Conservation (phyloP, 2,888 invertebrate genomes). For the Iphiclides podalirius region DNA sequence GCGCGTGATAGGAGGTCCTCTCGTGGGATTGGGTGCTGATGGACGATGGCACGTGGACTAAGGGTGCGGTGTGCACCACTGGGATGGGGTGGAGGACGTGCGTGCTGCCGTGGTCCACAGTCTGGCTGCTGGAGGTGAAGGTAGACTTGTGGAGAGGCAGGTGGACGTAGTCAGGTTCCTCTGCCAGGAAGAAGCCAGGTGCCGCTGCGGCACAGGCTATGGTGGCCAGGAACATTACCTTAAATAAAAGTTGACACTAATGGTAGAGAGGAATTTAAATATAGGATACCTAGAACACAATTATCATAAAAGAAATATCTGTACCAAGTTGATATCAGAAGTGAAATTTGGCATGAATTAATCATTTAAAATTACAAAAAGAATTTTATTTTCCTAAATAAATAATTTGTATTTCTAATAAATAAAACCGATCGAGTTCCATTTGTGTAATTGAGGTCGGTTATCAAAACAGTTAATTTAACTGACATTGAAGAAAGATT, state of each 20-base stretch:
- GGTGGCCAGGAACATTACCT: conserved; percentile 47
- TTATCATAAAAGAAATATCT: too few relatives aligned
- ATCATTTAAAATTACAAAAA: not conserved
- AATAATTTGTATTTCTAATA: not conserved
- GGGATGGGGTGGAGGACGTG: conserved; percentile 40
- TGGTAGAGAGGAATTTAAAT: too few relatives aligned
- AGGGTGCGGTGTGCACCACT: conserved; percentile 33
- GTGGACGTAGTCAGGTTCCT: conserved; percentile 39
- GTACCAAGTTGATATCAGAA: too few relatives aligned
- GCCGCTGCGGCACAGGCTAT: conserved; percentile 48
- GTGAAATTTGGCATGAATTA: too few relatives aligned
- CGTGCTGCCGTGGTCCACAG: conserved; percentile 51
- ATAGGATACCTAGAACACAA: conserved; percentile 28
- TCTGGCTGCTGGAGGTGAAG: conserved; percentile 46
- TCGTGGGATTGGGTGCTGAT: conserved; percentile 42
- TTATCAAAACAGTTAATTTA: not conserved
- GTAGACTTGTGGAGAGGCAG: conserved; percentile 46
- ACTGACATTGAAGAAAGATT: not conserved
- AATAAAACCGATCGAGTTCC: too few relatives aligned
- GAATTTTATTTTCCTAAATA: not conserved
- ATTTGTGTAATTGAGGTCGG: not conserved
- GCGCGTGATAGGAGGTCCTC: conserved; percentile 45
- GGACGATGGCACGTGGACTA: conserved; percentile 42
- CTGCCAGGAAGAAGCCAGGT: conserved; percentile 43
- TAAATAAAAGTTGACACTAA: too few relatives aligned